Evolutionary conservation across 2,113 vertebrate species (phyloP).

Genomic region (Abramis brama): DNA sequence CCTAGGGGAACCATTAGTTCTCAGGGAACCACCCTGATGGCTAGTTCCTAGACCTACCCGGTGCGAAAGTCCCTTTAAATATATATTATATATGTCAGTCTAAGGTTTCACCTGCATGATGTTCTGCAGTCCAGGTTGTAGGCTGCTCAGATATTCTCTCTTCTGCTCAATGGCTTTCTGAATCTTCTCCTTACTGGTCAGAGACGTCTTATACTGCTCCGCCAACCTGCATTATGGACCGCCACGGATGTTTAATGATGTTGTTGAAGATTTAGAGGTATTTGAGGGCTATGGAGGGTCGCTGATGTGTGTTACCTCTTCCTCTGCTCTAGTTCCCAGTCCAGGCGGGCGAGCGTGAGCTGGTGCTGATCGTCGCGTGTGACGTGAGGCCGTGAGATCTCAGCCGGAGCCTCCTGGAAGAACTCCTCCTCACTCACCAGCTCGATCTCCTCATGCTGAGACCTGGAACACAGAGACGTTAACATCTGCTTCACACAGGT

Average conservation of each 20-base stretch:
- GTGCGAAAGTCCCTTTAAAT: too few species aligned
- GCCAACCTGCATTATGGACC: slow-evolving; percentile 80
- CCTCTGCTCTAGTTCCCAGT: slow-evolving; percentile 98
- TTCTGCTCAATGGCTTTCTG: slow-evolving; percentile 96
- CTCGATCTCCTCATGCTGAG: slow-evolving; percentile 96
- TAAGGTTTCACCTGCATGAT: slow-evolving; percentile 91
- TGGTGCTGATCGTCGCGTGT: slow-evolving; percentile 91
- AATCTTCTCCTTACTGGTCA: slow-evolving; percentile 92
- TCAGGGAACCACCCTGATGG: too few species aligned
- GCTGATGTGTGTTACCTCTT: slow-evolving; percentile 80
- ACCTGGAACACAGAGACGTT: slow-evolving; percentile 74
- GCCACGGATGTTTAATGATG: not conserved
- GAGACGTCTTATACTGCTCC: slow-evolving; percentile 91
- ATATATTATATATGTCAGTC: not conserved
- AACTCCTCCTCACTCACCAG: slow-evolving; percentile 92
- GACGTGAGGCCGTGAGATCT: slow-evolving; percentile 86
- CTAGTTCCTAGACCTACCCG: too few species aligned
- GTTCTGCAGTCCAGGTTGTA: slow-evolving; percentile 94
- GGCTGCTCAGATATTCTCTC: slow-evolving; percentile 93
- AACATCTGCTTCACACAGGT: not conserved
- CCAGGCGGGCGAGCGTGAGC: slow-evolving; percentile 92
- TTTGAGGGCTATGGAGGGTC: not conserved
- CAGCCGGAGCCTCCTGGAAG: slow-evolving; percentile 85
- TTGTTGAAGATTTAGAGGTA: not conserved
- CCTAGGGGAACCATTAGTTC: too few species aligned